Conservation (phyloP, 2,113 vertebrate species). For the Pseudorectes ferrugineus region DNA sequence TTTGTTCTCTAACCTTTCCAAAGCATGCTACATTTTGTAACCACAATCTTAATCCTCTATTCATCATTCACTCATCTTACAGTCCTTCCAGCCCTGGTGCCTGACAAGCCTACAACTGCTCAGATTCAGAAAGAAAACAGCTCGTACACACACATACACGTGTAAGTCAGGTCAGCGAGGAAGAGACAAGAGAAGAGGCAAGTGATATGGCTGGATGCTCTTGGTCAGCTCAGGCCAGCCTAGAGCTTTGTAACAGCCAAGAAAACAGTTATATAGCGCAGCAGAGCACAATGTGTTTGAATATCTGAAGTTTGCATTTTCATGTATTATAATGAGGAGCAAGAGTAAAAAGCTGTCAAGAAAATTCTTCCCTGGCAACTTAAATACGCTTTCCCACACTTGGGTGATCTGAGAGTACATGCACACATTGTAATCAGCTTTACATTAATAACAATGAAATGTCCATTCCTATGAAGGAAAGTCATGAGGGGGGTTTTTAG, state of each 20-base stretch:
- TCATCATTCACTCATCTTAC: background rate
- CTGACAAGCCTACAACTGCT: background rate
- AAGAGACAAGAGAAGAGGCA: background rate
- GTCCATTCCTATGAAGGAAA: background rate
- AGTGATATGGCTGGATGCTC: background rate
- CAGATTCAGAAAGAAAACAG: background rate
- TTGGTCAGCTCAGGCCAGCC: background rate
- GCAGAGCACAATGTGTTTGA: background rate
- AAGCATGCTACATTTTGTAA: background rate
- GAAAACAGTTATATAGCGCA: background rate
- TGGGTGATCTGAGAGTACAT: background rate
- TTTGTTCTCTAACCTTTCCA: background rate
- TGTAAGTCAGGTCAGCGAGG: background rate
- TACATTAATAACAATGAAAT: background rate
- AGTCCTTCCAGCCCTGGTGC: background rate
- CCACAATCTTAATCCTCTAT: background rate
- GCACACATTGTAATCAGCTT: background rate
- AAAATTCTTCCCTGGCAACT: background rate
- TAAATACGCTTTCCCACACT: background rate
- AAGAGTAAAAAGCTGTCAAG: conserved; percentile 19
- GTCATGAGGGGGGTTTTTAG: background rate
- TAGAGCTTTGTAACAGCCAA: background rate
- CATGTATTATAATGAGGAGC: background rate
- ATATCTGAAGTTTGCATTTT: conserved; percentile 1
- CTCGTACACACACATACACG: background rate